A percentile compares a stretch with the other conserved stretches of the same genome.
phyloP scores from a whole-genome alignment of 1,140 invertebrate genomes.

The Stenopsyche tienmushanensis region DNA sequence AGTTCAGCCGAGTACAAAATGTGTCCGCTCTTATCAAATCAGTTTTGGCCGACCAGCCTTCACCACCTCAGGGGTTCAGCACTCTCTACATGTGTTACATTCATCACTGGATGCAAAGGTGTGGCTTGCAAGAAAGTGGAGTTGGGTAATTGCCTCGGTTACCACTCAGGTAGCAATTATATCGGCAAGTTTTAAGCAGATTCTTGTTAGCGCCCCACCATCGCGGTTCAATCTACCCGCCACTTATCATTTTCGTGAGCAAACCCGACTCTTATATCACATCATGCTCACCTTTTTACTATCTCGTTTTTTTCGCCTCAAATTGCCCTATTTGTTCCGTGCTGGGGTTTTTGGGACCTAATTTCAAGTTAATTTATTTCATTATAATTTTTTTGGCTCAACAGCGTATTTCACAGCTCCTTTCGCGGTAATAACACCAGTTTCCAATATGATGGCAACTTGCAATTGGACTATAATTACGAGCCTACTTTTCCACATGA shows the following conservation, averaged over 20 bases:
- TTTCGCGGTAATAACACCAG: no score
- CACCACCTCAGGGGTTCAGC: neutral
- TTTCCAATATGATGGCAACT: no score
- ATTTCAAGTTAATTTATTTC: neutral
- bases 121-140: neutral
- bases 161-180: slow-evolving; percentile 32
- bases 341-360: neutral
- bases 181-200: slow-evolving; percentile 34
- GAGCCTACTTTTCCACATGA: no score
- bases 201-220: slow-evolving; percentile 35
- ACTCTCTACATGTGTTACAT: neutral
- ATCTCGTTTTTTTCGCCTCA: slow-evolving; percentile 1
- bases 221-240: slow-evolving; percentile 14
- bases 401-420: neutral
- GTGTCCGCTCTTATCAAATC: no score
- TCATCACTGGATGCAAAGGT: neutral
- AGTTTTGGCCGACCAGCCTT: no score
- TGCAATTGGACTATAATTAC: no score
- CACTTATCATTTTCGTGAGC: slow-evolving; percentile 38
- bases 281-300: slow-evolving; percentile 11
- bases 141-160: slow-evolving; percentile 28
- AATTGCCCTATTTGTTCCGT: neutral
- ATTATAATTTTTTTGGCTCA: neutral
- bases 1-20: no score
- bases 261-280: slow-evolving; percentile 16